Evolutionary conservation across 2,113 vertebrate species (phyloP).

Genomic region (Tamias sibiricus): DNA sequence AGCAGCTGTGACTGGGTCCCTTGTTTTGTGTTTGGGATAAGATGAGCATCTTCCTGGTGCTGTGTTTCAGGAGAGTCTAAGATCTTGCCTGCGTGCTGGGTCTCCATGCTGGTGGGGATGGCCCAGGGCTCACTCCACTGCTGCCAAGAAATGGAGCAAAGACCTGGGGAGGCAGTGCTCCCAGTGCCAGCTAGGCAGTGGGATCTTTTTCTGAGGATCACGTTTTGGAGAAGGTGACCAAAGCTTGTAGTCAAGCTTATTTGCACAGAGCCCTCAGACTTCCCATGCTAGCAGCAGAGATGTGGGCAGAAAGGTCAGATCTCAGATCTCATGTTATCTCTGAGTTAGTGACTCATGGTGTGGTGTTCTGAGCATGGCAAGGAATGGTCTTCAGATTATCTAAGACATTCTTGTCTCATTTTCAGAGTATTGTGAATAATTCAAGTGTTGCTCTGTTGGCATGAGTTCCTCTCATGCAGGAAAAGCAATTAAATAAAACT

Average conservation of each 20-base stretch:
- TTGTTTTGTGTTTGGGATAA: not conserved
- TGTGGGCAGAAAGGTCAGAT: not conserved
- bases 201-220: not conserved
- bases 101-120: too few relatives aligned
- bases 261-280: not conserved
- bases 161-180: not conserved
- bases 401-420: not conserved
- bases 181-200: not conserved
- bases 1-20: not conserved
- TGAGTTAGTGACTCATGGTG: not conserved
- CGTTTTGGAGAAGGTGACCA: not conserved
- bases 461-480: not conserved
- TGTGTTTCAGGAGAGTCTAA: not conserved
- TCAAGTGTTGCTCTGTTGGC: not conserved
- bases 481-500: constrained; percentile 28
- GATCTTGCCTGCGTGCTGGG: not conserved
- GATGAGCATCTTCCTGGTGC: not conserved
- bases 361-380: not conserved
- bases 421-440: not conserved
- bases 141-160: not conserved
- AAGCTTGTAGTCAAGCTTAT: not conserved
- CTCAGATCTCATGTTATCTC: not conserved
- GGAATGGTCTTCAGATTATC: not conserved
- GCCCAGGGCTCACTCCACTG: not conserved
- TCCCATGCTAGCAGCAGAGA: not conserved